Base-by-base conservation (phyloP, 2,113 vertebrate species). In the Antechinus flavipes region DNA sequence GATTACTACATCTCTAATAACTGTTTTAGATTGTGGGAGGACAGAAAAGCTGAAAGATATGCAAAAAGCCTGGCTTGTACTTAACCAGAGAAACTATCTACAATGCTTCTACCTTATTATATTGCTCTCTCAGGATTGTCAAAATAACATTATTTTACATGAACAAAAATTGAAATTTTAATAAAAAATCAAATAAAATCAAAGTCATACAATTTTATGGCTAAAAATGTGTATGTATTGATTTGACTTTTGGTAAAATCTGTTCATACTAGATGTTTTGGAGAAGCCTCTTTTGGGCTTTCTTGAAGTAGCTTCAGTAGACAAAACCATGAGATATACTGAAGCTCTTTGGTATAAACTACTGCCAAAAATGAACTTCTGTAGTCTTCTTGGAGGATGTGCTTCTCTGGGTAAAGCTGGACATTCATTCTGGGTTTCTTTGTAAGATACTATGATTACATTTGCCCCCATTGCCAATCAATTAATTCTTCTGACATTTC, bases 401-500 rank as follows among this genome's bases (percentile, higher is more conserved):
- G 46, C 23, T 94, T 16, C 89, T 12, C 68, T 50, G 91, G 61
- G 11, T 52, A 93, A 2, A 52, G 49, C 23, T 96, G 54, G 95
- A 95, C 93, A 42, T 68, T 49, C 89, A 35, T 35, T 89, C 8
- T 0, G 16, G 68, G 6, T 4, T n/a, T 68, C 30, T 42, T 10
- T 0, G 30, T 84, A 93, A 9, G 26, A 8, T 19, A 50, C 9
- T 94, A 50, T 2, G 89, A 35, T 95, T 7, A 46, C 27, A 95
- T 55, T 68, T 90, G 8, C 47, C 46, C 54, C 24, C 94, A 46
- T 42, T 94, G 5, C 16, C 89, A 95, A n/a, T 56, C 0, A 55
- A 94, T 26, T 42, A n/a, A n/a, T 35, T 2, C 93, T 95, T 56
- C 3, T 91, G 35, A 96, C 76, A 93, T 53, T 91, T 95, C 16